Percentiles rank a stretch among this genome's conserved stretches.
phyloP scores from a whole-genome alignment of 1,140 invertebrate species.

The Lepidurus apus region DNA sequence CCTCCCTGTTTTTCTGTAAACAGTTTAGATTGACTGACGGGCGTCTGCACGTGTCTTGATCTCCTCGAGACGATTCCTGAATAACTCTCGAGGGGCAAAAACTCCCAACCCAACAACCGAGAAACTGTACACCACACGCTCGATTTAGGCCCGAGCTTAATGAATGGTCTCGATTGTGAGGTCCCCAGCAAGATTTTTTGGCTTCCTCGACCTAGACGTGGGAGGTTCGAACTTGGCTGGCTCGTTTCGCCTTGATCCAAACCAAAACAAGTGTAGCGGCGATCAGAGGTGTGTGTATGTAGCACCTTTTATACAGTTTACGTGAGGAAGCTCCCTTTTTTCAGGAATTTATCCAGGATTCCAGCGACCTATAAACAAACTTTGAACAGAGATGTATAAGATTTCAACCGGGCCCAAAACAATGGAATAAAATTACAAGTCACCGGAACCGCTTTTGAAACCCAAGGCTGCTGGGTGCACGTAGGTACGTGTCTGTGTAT shows the following conservation, averaged over 20 bases:
- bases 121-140: not conserved
- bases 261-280: not conserved
- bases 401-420: too few relatives aligned
- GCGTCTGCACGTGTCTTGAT: not conserved
- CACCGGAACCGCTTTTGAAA: too few relatives aligned
- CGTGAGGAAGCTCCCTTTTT: not conserved
- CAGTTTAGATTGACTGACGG: slow-evolving; percentile 15
- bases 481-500: too few relatives aligned
- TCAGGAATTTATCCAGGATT: too few relatives aligned
- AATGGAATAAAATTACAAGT: too few relatives aligned
- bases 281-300: not conserved
- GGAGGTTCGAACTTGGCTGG: not conserved
- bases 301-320: not conserved
- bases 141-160: too few relatives aligned
- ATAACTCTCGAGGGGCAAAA: not conserved
- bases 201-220: too few relatives aligned
- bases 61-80: not conserved
- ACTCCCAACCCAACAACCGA: not conserved
- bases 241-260: not conserved
- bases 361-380: too few relatives aligned
- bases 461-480: too few relatives aligned
- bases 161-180: too few relatives aligned
- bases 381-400: too few relatives aligned
- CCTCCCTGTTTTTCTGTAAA: slow-evolving; percentile 2
- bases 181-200: too few relatives aligned